phyloP scores from a whole-genome alignment of 2,113 vertebrate genomes.

The Paratilapia polleni region DNA sequence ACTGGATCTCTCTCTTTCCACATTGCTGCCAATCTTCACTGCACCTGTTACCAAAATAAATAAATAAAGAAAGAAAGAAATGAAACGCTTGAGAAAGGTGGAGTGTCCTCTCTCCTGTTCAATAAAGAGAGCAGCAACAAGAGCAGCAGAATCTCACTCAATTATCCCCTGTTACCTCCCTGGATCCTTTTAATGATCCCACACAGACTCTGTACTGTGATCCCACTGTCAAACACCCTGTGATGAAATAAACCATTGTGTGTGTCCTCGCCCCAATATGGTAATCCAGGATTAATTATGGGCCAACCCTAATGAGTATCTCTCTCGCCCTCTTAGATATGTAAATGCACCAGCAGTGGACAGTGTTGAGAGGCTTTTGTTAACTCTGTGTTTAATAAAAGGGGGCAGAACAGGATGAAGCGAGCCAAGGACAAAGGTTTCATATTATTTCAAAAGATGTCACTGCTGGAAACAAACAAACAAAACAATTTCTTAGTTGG shows the following conservation, averaged over 20 bases:
- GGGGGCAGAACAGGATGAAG: conserved; percentile 24
- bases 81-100: conserved; percentile 23
- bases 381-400: conserved; percentile 30
- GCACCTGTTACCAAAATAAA: conserved; percentile 27
- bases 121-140: conserved; percentile 27
- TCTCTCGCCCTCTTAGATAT: conserved; percentile 72
- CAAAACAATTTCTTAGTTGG: neutral
- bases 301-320: conserved; percentile 70
- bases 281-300: conserved; percentile 79
- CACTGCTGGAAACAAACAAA: neutral
- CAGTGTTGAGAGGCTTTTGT: conserved; percentile 60
- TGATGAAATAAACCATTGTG: conserved; percentile 76
- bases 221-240: conserved; percentile 60
- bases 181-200: conserved; percentile 69
- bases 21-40: conserved; percentile 8
- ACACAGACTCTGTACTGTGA: conserved; percentile 63
- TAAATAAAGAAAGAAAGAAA: neutral
- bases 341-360: conserved; percentile 70
- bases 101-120: neutral
- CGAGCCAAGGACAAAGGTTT: conserved; percentile 35
- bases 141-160: conserved; percentile 40
- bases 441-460: conserved; percentile 35
- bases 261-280: conserved; percentile 72
- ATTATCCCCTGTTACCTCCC: conserved; percentile 43
- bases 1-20: conserved; percentile 21